A percentile compares a stretch with the other conserved stretches of the same genome.
phyloP scores from a whole-genome alignment of 2,797 vertebrate genomes.

The Eidolon dupreanum region DNA sequence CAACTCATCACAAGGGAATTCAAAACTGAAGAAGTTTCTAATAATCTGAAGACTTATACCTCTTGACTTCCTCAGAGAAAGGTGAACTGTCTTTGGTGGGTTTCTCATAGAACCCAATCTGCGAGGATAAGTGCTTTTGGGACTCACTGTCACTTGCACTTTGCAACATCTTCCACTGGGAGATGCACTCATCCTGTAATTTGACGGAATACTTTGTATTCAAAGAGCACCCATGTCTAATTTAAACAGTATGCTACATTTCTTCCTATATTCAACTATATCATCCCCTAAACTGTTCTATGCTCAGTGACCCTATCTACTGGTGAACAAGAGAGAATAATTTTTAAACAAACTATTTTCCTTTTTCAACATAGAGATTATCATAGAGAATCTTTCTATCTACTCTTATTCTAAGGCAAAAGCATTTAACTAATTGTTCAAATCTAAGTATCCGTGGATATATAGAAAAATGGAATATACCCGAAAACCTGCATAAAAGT shows the following conservation, averaged over 20 bases:
- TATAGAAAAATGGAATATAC: neutral
- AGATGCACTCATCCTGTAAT: slow-evolving; percentile 53
- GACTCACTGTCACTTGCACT: slow-evolving; percentile 13
- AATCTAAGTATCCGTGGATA: neutral
- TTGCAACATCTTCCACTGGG: slow-evolving; percentile 51
- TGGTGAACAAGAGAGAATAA: neutral
- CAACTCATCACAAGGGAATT: neutral
- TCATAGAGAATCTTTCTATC: neutral
- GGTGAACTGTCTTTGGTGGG: neutral
- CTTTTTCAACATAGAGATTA: neutral
- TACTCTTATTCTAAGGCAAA: slow-evolving; percentile 1
- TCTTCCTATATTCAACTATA: neutral
- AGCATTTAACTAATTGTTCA: neutral
- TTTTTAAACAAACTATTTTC: slow-evolving; percentile 33
- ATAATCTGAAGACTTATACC: neutral
- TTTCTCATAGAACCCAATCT: neutral
- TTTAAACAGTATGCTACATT: neutral
- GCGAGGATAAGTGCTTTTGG: neutral
- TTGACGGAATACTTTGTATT: slow-evolving; percentile 9
- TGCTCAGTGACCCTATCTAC: neutral
- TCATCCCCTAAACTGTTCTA: neutral
- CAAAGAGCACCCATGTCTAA: slow-evolving; percentile 47
- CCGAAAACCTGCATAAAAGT: slow-evolving; percentile 4
- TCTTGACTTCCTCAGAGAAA: neutral
- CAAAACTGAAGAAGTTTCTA: slow-evolving; percentile 16